Conservation (phyloP, 2,888 invertebrate genomes). For the Helleia helle region DNA sequence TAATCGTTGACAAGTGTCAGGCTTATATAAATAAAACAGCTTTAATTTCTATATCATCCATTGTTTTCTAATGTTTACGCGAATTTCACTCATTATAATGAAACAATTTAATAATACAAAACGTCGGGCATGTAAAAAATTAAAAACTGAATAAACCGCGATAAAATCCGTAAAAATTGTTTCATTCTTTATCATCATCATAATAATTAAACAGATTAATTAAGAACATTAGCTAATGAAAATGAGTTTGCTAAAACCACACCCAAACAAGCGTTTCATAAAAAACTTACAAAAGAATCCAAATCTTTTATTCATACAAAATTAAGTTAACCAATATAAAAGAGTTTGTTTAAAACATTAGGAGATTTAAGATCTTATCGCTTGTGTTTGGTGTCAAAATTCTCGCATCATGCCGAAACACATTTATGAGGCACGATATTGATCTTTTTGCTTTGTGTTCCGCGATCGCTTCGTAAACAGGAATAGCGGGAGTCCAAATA, state of each 20-base stretch:
- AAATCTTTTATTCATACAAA: constrained; percentile 61
- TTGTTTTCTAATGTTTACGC: too few species aligned
- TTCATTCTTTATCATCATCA: too few species aligned
- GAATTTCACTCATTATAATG: too few species aligned
- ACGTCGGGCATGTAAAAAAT: too few species aligned
- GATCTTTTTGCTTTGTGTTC: constrained; percentile 58
- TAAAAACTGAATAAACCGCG: too few species aligned
- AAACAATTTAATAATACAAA: too few species aligned
- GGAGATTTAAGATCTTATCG: constrained; percentile 68
- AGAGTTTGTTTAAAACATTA: constrained; percentile 74
- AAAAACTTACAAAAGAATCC: constrained; percentile 39
- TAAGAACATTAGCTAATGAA: neutral
- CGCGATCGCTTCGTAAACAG: constrained; percentile 61
- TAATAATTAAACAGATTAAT: neutral
- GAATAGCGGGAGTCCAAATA: constrained; percentile 63
- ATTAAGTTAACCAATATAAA: constrained; percentile 70
- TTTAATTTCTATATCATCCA: too few species aligned
- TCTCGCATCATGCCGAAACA: constrained; percentile 70
- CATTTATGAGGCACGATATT: constrained; percentile 55
- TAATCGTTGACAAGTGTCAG: too few species aligned
- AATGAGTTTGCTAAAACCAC: constrained; percentile 15
- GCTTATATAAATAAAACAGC: too few species aligned
- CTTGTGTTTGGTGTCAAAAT: constrained; percentile 67
- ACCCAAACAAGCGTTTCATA: constrained; percentile 27
- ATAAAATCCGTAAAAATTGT: too few species aligned